Base-by-base conservation (phyloP, 2,113 vertebrate species). In the Scatophagus argus region DNA sequence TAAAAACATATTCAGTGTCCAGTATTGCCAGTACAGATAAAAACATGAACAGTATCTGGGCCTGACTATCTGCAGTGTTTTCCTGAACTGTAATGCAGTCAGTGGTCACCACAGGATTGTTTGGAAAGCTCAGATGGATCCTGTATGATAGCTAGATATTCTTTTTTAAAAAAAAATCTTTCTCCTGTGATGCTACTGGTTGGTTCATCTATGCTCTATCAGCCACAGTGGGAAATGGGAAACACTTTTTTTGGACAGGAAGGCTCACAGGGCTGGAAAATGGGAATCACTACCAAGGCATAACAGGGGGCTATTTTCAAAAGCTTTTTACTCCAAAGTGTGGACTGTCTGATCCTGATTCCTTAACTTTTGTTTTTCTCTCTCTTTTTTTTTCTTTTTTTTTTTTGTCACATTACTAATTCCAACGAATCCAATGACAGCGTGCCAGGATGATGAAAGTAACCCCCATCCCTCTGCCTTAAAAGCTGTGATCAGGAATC, bases 311-410 rank as follows among this genome's bases (percentile, higher is more conserved):
- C 92, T 94, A 94, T 93, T 94, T 95, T 94, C 94, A 95, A 90
- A 93, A 92, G 91, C 92, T 88, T 93, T 90, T 94, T 93, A 94
- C 93, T 95, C 94, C 93, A 92, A 92, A 94, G 94, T 94, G 91
- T 83, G 63, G 52, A 91, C 84, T 86, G 87, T 79, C 65, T 77
- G 44, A 68, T 90, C 43, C 34, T 27, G 65, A 86, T 61, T 90
- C 65, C 44, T 63, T 7, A 60, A 4, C 29, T 56, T 31, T 34
- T 32, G 8, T 46, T 32, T 58, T 52, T 41, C 6, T 47, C 1
- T 60, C n/a, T n/a, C n/a, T n/a, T n/a, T n/a, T n/a, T n/a, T 27
- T 14, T 66, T 74, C 25, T 73, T 55, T 61, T n/a, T 27, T 14
- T 66, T 74, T 25, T 73, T 55, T 61, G 23, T 58, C 43, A 77